Percentiles rank a stretch among this genome's conserved stretches.
Evolutionary conservation across 2,113 vertebrate genomes (phyloP).

Genomic region (Sarotherodon lohbergeri): DNA sequence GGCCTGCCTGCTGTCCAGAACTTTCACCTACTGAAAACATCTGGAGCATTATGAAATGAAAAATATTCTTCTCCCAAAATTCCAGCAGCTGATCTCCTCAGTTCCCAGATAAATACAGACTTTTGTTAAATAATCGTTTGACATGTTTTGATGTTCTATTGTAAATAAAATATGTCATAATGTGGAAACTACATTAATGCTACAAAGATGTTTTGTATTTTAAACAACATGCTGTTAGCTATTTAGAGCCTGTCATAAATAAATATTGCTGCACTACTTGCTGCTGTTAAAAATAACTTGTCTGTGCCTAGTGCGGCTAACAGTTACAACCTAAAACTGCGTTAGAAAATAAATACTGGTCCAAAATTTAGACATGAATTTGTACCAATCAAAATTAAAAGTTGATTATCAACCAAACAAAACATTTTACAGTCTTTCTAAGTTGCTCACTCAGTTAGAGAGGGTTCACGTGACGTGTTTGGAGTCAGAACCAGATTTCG

Average conservation of each 20-base stretch:
- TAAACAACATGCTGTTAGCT: background rate
- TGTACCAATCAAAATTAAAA: background rate
- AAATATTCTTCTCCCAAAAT: background rate
- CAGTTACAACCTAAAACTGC: background rate
- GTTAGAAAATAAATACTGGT: background rate
- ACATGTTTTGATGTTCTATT: rapidly evolving
- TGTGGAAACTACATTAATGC: background rate
- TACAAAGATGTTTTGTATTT: background rate
- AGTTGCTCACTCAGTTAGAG: rapidly evolving
- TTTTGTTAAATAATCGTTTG: background rate
- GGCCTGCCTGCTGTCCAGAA: background rate
- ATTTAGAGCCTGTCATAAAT: background rate
- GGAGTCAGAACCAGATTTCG: background rate
- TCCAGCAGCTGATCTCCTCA: background rate
- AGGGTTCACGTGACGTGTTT: background rate
- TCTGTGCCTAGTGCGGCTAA: background rate
- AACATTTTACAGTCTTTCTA: background rate
- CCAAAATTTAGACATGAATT: background rate
- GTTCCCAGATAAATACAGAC: background rate
- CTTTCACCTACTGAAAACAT: background rate
- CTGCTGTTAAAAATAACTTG: background rate
- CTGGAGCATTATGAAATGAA: background rate
- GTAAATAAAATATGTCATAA: rapidly evolving
- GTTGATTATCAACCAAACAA: background rate
- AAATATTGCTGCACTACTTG: background rate